phyloP scores from a whole-genome alignment of 2,797 vertebrate species.

The Petrocephalus sullivani region DNA sequence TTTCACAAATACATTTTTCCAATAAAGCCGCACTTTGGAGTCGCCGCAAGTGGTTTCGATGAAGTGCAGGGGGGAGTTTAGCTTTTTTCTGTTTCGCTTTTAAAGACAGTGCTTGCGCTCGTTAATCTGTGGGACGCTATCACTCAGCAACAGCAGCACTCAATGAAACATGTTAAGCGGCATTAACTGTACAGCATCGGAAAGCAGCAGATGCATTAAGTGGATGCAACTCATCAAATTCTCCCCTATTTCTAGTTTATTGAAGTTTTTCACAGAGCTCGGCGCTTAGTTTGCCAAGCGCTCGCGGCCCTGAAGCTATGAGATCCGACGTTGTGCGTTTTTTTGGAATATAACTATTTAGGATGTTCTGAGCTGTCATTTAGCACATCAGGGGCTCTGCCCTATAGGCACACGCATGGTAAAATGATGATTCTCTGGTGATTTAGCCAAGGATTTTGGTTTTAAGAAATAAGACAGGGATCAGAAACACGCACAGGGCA shows the following conservation, averaged over 20 bases:
- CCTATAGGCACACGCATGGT: not conserved
- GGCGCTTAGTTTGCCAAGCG: not conserved
- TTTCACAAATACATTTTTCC: conserved; percentile 10
- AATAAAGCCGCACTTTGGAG: not conserved
- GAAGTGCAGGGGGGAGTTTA: not conserved
- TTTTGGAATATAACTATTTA: not conserved
- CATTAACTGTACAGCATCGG: not conserved
- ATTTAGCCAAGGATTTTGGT: not conserved
- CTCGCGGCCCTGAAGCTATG: not conserved
- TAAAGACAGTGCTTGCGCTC: not conserved
- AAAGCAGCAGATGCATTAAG: not conserved
- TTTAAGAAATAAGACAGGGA: not conserved
- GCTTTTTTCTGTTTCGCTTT: not conserved
- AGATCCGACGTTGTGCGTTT: not conserved
- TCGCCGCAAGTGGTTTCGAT: not conserved
- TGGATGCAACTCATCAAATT: not conserved
- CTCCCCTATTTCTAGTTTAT: not conserved
- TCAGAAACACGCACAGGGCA: not conserved
- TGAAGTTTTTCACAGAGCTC: not conserved
- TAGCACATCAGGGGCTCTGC: not conserved
- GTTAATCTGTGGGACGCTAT: not conserved
- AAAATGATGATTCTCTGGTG: not conserved
- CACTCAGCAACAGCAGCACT: not conserved
- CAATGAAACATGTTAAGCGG: not conserved
- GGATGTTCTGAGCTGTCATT: conserved; percentile 6